Conservation (phyloP, 2,888 invertebrate genomes). For the Hemicrepidius hirtus region DNA sequence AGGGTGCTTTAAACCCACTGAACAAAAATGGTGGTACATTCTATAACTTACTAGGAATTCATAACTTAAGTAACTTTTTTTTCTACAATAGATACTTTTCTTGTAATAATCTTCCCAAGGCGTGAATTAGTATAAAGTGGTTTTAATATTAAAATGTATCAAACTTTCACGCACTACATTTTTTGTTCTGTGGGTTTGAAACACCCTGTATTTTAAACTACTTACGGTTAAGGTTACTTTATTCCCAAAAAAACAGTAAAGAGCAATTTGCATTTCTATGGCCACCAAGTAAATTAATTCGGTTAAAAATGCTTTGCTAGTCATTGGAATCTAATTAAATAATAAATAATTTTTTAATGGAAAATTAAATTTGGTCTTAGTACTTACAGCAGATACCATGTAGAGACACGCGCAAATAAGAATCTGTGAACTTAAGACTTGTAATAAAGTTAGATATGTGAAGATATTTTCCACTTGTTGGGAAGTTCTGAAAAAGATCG, state of each 20-base stretch:
- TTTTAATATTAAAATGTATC: too few relatives aligned
- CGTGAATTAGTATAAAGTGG: too few relatives aligned
- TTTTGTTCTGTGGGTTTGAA: too few relatives aligned
- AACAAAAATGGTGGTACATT: too few relatives aligned
- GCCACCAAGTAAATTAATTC: constrained; percentile 56
- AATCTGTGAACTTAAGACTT: constrained; percentile 59
- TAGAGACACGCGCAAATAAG: constrained; percentile 61
- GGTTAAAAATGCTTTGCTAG: constrained; percentile 41
- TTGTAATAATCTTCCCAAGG: too few relatives aligned
- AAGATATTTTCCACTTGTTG: constrained; percentile 58
- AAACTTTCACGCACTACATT: too few relatives aligned
- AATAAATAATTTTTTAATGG: constrained; percentile 31
- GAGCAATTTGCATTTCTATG: constrained; percentile 57
- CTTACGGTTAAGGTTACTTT: constrained; percentile 56
- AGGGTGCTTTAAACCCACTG: too few relatives aligned
- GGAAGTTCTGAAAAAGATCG: constrained; percentile 55
- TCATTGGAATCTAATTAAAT: constrained; percentile 43
- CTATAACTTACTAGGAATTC: too few relatives aligned
- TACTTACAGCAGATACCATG: constrained; percentile 57
- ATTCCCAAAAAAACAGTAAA: constrained; percentile 61
- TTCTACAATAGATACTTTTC: too few relatives aligned
- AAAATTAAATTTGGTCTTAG: too few relatives aligned
- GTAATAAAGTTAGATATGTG: constrained; percentile 56
- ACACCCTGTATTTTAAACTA: neutral
- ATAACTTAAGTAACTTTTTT: too few relatives aligned